Evolutionary conservation across 2,797 vertebrate genomes (phyloP).

Genomic region (Momotus momota): DNA sequence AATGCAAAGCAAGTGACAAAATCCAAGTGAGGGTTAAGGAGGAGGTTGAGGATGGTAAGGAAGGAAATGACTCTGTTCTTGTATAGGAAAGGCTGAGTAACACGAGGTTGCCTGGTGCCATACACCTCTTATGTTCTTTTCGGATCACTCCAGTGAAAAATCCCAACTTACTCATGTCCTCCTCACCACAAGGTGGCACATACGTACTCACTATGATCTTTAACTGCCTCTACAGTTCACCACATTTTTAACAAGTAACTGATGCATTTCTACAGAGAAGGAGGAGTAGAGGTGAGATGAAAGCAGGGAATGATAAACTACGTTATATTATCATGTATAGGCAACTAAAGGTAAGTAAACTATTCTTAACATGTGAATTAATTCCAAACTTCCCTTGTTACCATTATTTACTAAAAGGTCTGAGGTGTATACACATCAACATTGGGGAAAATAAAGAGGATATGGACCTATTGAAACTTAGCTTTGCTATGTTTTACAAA

Average conservation of each 20-base stretch:
- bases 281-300: background rate
- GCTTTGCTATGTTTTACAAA: background rate
- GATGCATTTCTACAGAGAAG: background rate
- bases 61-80: background rate
- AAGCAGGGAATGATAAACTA: background rate
- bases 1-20: background rate
- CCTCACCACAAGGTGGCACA: slow-evolving; percentile 53
- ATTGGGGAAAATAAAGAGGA: background rate
- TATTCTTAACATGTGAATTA: background rate
- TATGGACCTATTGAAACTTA: background rate
- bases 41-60: background rate
- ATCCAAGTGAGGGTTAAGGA: background rate
- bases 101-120: background rate
- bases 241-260: background rate
- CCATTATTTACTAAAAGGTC: background rate
- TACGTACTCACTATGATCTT: background rate
- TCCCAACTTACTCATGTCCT: background rate
- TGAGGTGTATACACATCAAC: background rate
- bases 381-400: background rate
- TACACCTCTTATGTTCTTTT: background rate
- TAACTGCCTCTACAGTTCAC: background rate
- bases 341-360: background rate
- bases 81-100: background rate
- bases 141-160: background rate
- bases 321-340: background rate